Evolutionary conservation across 1,140 invertebrate species (phyloP), one percentile per base, ranked within the genome.

Genomic region (Bombus huntii): DNA sequence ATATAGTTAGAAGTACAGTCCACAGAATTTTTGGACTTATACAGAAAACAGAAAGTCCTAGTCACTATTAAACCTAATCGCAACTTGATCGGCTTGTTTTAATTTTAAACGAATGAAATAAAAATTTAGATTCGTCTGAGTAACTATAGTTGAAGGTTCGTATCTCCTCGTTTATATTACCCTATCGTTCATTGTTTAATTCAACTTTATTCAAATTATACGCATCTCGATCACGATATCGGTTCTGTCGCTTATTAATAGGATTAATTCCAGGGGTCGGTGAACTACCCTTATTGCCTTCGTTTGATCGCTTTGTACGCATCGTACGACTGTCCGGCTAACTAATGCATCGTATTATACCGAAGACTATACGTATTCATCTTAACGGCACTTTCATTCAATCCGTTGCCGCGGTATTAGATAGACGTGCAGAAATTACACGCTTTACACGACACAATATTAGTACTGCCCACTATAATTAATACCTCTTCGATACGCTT

Each of bases 321-420:
- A 72, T 88, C 89, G 73, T 72, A 80, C 84, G 87, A 86, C 84
- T 90, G 87, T 89, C 89, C 87, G 42, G 77, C 81, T 89, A 91
- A 91, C 89, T 90, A 90, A 91, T 91, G 85, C 87, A 82, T 68
- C 57, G 81, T 91, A 91, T 90, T 91, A 90, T 90, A 83, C 44
- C 81, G 66, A 82, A 86, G 84, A 89, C 89, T 89, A 87, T 87
- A 86, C 79, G 89, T 91, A 87, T 91, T 71, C 89, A 82, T 91
- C 85, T 91, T 90, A 91, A 91, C 89, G 89, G 89, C 87, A 90
- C 90, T 91, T 91, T 90, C 90, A 89, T 91, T 91, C 87, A 87
- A 90, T 89, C 78, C 87, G 78, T 87, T 83, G 87, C 71, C 72
- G 77, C 78, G 53, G 79, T 85, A 90, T 87, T 90, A 90, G 86